Evolutionary conservation across 2,113 vertebrate species (phyloP), one percentile per base, ranked within the genome.

Genomic region (Phylloscopus whistleri): DNA sequence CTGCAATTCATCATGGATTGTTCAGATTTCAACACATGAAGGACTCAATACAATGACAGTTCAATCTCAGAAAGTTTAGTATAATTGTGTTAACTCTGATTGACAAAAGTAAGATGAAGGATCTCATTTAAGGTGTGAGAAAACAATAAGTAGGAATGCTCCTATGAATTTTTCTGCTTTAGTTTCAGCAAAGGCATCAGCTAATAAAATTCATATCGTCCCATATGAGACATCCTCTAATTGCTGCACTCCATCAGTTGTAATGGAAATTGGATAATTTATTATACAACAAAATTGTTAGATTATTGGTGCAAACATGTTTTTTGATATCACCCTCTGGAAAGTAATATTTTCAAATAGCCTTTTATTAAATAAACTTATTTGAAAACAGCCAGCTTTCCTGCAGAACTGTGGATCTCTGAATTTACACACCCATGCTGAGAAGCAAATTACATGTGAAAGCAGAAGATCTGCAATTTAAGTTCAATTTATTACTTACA

Each of bases 321-420:
- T 91, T 81, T 91, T 73, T 91, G 64, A 84, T 90, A 90, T 48
- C 37, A 81, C 51, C 70, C 74, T 80, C 70, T 91, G 62, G 70
- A 94, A 95, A 89, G 56, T 59, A 91, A 76, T 37, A 92, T 95
- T 91, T 95, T 95, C 92, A 88, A 81, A 93, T 60, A 67, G 21
- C 13, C 46, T 76, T 74, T 91, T 93, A 93, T 93, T 94, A 92
- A 92, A 95, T 89, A 93, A 93, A 90, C 68, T 53, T 91, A 83
- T 81, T 93, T 87, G 78, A 82, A 95, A 97, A 89, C 86, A 93
- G 20, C 4, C 49, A 67, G 20, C 28, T 89, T 89, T 67, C 43
- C 49, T 67, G 37, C 20, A 68, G 75, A 93, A 90, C 52, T 68
- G 35, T 90, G 63, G 43, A 80, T 92, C 21, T 90, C 82, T 68